Percentiles rank a stretch among this genome's conserved stretches.
Conservation (phyloP, 2,113 vertebrate genomes). For the Chrysemys picta region DNA sequence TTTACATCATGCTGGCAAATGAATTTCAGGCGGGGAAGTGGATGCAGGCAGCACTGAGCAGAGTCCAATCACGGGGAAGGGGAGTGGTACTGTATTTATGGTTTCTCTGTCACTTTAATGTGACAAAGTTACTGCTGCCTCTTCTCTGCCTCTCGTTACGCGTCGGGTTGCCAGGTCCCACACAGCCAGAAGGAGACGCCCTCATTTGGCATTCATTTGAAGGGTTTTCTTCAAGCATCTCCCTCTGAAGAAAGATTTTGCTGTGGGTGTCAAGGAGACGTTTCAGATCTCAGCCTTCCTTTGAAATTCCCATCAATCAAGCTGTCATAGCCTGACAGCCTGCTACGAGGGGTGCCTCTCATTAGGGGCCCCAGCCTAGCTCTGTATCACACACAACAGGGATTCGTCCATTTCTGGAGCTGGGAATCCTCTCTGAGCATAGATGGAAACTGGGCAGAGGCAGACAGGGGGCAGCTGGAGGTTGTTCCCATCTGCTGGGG, state of each 20-base stretch:
- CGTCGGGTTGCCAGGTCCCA: neutral
- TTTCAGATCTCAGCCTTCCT: neutral
- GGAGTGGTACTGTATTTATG: neutral
- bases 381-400: neutral
- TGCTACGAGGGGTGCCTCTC: neutral
- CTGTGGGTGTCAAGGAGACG: neutral
- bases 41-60: neutral
- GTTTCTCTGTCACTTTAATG: neutral
- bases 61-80: rapidly evolving
- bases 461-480: neutral
- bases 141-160: neutral
- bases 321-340: neutral
- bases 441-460: neutral
- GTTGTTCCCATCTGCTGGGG: neutral
- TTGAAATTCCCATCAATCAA: neutral
- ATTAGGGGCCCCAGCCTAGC: neutral
- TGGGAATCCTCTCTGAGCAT: neutral
- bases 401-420: rapidly evolving
- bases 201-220: neutral
- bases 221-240: neutral
- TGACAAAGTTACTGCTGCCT: neutral
- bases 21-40: neutral
- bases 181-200: neutral
- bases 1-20: neutral
- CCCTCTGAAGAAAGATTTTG: neutral